phyloP scores from a whole-genome alignment of 2,113 vertebrate species.

The Laterallus jamaicensis region DNA sequence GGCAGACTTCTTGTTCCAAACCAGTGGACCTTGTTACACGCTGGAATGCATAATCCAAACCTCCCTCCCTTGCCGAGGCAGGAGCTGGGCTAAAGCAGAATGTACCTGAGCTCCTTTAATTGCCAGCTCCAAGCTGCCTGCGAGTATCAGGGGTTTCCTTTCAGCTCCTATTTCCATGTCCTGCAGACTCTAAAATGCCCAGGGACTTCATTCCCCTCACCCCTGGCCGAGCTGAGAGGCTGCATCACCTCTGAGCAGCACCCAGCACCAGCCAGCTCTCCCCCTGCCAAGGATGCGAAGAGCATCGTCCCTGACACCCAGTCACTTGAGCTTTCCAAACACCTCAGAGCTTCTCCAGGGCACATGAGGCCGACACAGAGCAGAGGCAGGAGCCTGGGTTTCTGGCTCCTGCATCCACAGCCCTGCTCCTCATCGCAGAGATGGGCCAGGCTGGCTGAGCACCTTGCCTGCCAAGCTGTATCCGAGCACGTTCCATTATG shows the following conservation, averaged over 20 bases:
- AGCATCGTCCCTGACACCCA: neutral
- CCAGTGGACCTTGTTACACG: conserved; percentile 55
- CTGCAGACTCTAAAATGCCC: neutral
- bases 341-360: neutral
- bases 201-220: no score
- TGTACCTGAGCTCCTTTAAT: neutral
- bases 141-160: neutral
- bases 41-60: conserved; percentile 27
- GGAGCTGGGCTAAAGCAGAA: neutral
- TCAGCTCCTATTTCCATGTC: neutral
- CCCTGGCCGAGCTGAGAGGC: no score
- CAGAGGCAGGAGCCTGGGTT: neutral
- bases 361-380: fast-evolving
- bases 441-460: neutral
- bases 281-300: neutral
- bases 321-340: neutral
- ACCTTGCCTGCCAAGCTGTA: neutral
- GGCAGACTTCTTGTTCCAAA: conserved; percentile 66
- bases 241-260: no score
- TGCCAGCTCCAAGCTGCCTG: neutral
- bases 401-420: neutral
- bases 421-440: neutral
- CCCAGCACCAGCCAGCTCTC: neutral
- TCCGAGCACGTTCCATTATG: neutral
- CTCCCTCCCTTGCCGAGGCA: neutral